Evolutionary conservation across 2,888 invertebrate species (phyloP), one percentile per base, ranked within the genome.

Genomic region (Pandemis cinnamomeana): DNA sequence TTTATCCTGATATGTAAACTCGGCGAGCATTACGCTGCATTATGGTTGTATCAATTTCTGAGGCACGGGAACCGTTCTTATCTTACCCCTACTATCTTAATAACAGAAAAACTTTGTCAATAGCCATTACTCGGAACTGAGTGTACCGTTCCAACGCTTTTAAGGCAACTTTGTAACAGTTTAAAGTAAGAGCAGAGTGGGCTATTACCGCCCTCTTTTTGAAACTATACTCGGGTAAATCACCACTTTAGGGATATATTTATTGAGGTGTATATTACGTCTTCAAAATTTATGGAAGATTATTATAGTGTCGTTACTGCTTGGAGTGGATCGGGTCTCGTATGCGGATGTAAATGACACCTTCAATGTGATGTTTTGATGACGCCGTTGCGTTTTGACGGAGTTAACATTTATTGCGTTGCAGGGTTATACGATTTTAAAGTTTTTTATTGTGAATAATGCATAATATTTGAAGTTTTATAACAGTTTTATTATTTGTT

Each of bases 161-260:
- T 83, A 87, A 84, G 78, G 80, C 77, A 81, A 82, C 79, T 86
- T 77, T 81, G 84, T 83, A 82, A 85, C 83, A 82, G 80, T 84
- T 83, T 81, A 79, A 79, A 78, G 77, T 83, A 81, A 81, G 80
- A 82, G 83, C 81, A 81, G 84, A 86, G 81, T 76, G 81, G 80
- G 78, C 83, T 83, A 86, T 87, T 84, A 86, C 82, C 72, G 78
- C 81, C 82, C 82, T 81, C 80, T 81, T 81, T 82, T 81, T 81
- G 78, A 82, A 80, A 80, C 79, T 78, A 75, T 77, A 77, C 79
- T 74, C 77, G 81, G 84, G 86, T 87, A 87, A 88, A 89, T 90
- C 87, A 89, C 89, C 88, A 87, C 86, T 88, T 89, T 83, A 81
- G 78, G 80, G 79, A 83, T 82, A 85, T 84, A 83, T 87, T 87